Percentiles rank a stretch among this genome's conserved stretches.
Conservation (phyloP, 2,113 vertebrate genomes). For the Peromyscus leucopus region DNA sequence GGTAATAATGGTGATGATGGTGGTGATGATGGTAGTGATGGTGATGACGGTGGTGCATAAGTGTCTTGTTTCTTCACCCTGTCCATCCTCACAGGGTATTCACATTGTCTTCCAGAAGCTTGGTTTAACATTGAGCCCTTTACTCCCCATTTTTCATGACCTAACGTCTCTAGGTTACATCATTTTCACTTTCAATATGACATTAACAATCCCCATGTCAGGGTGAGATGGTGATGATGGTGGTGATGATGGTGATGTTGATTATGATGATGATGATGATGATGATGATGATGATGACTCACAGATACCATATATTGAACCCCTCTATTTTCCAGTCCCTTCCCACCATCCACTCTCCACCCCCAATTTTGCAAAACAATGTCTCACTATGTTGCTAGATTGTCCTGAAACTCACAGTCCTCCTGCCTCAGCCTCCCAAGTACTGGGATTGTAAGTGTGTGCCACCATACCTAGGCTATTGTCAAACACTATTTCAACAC, state of each 20-base stretch:
- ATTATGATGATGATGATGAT: not conserved
- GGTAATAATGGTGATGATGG: rapidly evolving
- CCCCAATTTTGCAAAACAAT: not conserved
- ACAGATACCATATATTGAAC: rapidly evolving
- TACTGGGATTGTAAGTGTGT: not conserved
- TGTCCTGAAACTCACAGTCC: not conserved
- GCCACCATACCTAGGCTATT: not conserved
- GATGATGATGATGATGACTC: not conserved
- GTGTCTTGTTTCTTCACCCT: no score
- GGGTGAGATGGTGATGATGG: not conserved
- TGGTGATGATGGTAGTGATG: no score
- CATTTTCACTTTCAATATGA: not conserved
- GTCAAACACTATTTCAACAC: no score
- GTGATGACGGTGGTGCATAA: no score
- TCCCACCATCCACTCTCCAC: not conserved
- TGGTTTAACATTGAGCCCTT: not conserved
- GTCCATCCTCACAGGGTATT: no score
- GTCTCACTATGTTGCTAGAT: not conserved
- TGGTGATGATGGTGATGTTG: not conserved
- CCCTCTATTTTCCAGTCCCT: no score
- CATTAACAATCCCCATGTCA: rapidly evolving
- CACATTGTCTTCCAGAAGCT: not conserved
- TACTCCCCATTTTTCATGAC: not conserved
- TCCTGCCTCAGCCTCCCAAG: not conserved
- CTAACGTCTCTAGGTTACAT: rapidly evolving